phyloP scores from a whole-genome alignment of 2,797 vertebrate species.

The Strix occidentalis region DNA sequence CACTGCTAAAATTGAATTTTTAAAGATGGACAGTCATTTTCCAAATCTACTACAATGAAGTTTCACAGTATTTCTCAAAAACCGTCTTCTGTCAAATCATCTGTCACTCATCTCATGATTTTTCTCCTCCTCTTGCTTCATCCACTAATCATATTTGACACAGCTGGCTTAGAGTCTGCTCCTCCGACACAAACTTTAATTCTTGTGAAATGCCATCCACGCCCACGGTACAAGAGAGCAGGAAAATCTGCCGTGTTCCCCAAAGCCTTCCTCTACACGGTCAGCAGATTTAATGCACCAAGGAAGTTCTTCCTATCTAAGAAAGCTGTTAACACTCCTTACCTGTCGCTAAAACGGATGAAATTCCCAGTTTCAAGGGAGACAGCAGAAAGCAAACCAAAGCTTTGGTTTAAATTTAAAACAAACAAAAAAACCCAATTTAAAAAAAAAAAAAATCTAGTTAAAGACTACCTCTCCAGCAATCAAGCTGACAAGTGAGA shows the following conservation, averaged over 20 bases:
- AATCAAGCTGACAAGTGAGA: not conserved
- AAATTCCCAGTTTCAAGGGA: not conserved
- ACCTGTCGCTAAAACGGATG: not conserved
- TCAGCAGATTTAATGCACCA: not conserved
- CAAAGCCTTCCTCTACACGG: not conserved
- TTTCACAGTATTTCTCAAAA: not conserved
- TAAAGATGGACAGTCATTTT: not conserved
- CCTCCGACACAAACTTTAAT: not conserved
- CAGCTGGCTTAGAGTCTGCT: not conserved
- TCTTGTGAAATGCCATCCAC: not conserved
- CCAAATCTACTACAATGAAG: not conserved
- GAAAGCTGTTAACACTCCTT: not conserved
- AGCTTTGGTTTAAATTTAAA: not conserved
- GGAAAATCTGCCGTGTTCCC: not conserved
- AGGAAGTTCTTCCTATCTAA: not conserved
- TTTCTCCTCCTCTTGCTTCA: not conserved
- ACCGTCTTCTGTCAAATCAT: not conserved
- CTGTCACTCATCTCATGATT: not conserved
- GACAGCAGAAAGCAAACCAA: not conserved
- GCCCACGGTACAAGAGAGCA: not conserved
- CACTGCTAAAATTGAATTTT: not conserved
- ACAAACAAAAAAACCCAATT: too few relatives aligned
- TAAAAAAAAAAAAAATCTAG: rapidly evolving
- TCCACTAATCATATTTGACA: not conserved
- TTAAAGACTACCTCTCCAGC: not conserved